A percentile compares a stretch with the other conserved stretches of the same genome.
Conservation (phyloP, 2,888 invertebrate species). For the Phasia obesa region DNA sequence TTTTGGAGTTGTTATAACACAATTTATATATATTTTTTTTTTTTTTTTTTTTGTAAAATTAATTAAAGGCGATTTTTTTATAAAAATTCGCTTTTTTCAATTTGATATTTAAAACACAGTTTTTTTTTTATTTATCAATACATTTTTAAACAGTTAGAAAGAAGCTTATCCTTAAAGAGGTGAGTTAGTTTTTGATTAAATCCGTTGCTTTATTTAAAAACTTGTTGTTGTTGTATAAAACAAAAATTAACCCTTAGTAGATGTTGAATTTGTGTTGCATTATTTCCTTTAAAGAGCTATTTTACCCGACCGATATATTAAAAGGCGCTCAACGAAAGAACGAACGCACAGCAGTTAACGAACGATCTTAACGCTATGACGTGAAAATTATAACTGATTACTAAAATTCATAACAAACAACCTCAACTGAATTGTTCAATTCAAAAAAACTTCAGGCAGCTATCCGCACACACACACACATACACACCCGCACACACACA, state of each 20-base stretch:
- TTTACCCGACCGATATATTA: constrained; percentile 64
- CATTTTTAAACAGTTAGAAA: constrained; percentile 43
- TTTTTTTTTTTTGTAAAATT: constrained; percentile 11
- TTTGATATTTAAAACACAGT: constrained; percentile 10
- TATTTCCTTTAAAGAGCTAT: constrained; percentile 31
- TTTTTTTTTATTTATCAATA: constrained; percentile 21
- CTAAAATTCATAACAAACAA: constrained; percentile 63
- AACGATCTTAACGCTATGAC: constrained; percentile 73
- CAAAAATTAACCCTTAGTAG: constrained; percentile 65
- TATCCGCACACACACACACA: constrained; percentile 30
- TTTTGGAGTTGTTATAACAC: constrained; percentile 7
- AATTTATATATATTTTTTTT: no score
- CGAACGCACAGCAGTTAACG: constrained; percentile 72
- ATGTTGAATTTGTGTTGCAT: constrained; percentile 33
- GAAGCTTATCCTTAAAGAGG: constrained; percentile 45
- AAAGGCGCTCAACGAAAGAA: constrained; percentile 71
- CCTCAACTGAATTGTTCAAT: constrained; percentile 68
- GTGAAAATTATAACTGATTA: constrained; percentile 76
- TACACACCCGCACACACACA: constrained; percentile 17
- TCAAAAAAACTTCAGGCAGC: constrained; percentile 42
- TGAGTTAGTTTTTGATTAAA: constrained; percentile 34
- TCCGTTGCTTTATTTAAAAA: constrained; percentile 17
- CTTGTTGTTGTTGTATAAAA: constrained; percentile 21
- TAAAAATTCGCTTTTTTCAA: constrained; percentile 24
- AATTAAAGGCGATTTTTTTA: constrained; percentile 22